Percentiles rank a stretch among this genome's conserved stretches.
Evolutionary conservation across 2,797 vertebrate species (phyloP).

Genomic region (Buphagus erythrorhynchus): DNA sequence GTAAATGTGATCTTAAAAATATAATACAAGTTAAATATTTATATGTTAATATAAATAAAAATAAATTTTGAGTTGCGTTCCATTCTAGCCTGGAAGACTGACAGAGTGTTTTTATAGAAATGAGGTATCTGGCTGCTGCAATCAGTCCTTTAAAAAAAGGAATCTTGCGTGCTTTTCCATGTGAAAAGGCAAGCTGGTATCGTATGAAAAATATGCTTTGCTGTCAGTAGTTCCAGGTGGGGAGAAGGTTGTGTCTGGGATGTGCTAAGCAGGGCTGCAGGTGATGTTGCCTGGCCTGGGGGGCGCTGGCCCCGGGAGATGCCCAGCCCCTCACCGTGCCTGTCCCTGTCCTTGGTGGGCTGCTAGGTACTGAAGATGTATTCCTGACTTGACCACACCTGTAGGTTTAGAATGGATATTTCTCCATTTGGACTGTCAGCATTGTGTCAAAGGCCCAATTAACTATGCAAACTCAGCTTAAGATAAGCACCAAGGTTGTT

Average conservation of each 20-base stretch:
- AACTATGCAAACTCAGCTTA: not conserved
- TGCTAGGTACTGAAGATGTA: no score
- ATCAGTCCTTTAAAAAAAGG: not conserved
- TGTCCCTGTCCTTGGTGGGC: not conserved
- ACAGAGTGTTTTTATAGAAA: not conserved
- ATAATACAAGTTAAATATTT: not conserved
- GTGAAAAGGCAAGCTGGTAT: not conserved
- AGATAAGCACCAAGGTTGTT: not conserved
- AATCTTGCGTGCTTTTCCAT: rapidly evolving
- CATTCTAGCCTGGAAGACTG: not conserved
- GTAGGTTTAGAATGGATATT: not conserved
- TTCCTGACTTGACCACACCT: rapidly evolving
- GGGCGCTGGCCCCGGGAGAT: rapidly evolving
- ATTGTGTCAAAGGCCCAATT: not conserved
- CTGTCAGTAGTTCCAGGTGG: not conserved
- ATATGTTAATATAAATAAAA: not conserved
- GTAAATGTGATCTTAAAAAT: not conserved
- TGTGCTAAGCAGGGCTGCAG: rapidly evolving
- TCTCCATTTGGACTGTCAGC: not conserved
- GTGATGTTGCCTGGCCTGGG: not conserved
- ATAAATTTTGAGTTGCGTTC: not conserved
- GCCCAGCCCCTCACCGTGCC: rapidly evolving
- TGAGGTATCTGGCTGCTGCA: not conserved
- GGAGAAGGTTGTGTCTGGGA: not conserved
- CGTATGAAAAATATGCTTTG: not conserved